Percentiles rank a stretch among this genome's conserved stretches.
Conservation (phyloP, 2,113 vertebrate species). For the Oreochromis tanganicae region DNA sequence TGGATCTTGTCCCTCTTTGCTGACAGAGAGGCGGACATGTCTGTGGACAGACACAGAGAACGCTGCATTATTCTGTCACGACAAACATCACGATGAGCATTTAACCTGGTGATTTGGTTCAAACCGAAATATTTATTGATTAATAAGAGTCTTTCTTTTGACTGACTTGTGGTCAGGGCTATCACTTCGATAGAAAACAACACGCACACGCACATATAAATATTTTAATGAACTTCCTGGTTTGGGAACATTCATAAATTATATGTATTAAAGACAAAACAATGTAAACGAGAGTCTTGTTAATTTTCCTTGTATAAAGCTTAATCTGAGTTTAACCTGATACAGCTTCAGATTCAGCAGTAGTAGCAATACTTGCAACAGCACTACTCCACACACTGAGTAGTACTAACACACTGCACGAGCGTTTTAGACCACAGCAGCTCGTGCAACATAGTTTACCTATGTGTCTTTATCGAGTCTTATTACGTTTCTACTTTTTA, state of each 20-base stretch:
- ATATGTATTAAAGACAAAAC: neutral
- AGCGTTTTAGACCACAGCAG: neutral
- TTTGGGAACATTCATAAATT: neutral
- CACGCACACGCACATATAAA: neutral
- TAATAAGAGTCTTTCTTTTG: neutral
- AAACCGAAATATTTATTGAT: neutral
- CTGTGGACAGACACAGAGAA: neutral
- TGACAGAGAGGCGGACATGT: constrained; percentile 45
- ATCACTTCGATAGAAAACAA: neutral
- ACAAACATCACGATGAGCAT: neutral
- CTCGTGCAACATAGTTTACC: neutral
- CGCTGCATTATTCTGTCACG: neutral
- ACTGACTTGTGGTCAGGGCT: neutral
- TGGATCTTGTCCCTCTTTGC: constrained; percentile 51
- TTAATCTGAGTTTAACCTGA: neutral
- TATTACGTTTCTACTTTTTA: neutral
- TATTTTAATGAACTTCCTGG: neutral
- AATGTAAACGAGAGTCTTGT: neutral
- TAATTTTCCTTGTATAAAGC: neutral
- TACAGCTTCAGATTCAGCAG: neutral
- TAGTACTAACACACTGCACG: neutral
- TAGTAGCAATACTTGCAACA: neutral
- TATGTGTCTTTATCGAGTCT: neutral
- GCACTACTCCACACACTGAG: neutral
- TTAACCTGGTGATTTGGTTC: neutral